Evolutionary conservation across 2,113 vertebrate species (phyloP).

Genomic region (Neodon shergylaensis): DNA sequence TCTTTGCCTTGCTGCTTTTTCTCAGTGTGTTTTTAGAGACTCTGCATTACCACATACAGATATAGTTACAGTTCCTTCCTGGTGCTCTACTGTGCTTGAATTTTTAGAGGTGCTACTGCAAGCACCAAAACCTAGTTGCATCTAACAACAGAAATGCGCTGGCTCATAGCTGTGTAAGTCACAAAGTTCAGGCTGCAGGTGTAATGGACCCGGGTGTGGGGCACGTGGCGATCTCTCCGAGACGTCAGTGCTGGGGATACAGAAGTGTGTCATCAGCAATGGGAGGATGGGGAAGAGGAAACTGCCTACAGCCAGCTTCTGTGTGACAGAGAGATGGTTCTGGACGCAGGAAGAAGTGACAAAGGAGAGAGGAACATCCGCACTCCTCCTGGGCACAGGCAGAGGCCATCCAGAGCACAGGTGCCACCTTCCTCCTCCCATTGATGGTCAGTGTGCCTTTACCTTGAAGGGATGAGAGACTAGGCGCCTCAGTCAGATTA

Average conservation of each 20-base stretch:
- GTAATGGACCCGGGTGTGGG: background rate
- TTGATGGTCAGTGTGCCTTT: background rate
- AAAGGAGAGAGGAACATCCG: background rate
- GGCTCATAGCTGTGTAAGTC: background rate
- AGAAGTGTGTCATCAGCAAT: background rate
- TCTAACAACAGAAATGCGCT: background rate
- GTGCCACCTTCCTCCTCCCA: background rate
- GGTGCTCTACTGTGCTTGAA: background rate
- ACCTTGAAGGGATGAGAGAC: background rate
- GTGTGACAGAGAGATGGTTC: background rate
- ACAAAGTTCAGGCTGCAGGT: background rate
- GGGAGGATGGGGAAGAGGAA: background rate
- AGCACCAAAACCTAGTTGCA: background rate
- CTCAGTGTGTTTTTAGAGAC: background rate
- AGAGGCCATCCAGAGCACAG: background rate
- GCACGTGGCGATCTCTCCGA: background rate
- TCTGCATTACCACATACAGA: background rate
- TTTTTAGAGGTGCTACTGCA: background rate
- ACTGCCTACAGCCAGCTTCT: background rate
- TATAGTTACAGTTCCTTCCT: background rate
- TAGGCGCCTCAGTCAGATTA: background rate
- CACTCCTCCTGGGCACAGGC: background rate
- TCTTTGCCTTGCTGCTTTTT: background rate
- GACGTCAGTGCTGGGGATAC: background rate
- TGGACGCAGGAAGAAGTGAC: background rate